These are phyloP conservation scores for Phrynocephalus forsythii DNA, from an alignment of 2,797 vertebrate species.

Conservation along the genomic window DNA sequence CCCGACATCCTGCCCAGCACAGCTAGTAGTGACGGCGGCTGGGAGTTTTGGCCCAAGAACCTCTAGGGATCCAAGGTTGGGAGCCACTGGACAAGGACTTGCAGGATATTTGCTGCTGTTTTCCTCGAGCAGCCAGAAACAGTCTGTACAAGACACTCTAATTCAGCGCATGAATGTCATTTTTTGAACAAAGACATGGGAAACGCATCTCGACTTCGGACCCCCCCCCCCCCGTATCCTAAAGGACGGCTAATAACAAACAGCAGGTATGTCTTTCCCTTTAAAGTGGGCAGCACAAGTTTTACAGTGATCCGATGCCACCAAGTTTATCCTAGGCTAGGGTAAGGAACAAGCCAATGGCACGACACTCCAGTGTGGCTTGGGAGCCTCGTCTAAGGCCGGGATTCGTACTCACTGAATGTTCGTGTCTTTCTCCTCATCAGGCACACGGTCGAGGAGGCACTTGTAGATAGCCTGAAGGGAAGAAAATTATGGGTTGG, in stretches of 20 bases:
- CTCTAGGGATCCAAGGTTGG: no score
- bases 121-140: not conserved
- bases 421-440: slow-evolving; percentile 89
- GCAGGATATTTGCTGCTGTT: not conserved
- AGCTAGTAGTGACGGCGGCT: no score
- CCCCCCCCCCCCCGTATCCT: not conserved
- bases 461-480: slow-evolving; percentile 91
- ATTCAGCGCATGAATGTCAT: not conserved
- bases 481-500: slow-evolving; percentile 1
- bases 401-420: slow-evolving; percentile 84
- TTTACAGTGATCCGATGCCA: not conserved
- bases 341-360: not conserved
- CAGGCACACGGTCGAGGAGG: slow-evolving; percentile 90
- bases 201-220: not conserved
- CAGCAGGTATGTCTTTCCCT: not conserved
- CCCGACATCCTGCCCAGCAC: no score
- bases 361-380: not conserved
- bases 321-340: not conserved
- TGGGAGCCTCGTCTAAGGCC: not conserved
- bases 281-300: no score
- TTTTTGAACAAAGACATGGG: not conserved
- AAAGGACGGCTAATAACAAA: not conserved
- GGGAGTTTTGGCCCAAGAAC: no score
- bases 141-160: not conserved
- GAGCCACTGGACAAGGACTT: no score